These are phyloP conservation scores for Macquaria australasica DNA, from an alignment of 2,113 vertebrate genomes.

Conservation along the genomic window DNA sequence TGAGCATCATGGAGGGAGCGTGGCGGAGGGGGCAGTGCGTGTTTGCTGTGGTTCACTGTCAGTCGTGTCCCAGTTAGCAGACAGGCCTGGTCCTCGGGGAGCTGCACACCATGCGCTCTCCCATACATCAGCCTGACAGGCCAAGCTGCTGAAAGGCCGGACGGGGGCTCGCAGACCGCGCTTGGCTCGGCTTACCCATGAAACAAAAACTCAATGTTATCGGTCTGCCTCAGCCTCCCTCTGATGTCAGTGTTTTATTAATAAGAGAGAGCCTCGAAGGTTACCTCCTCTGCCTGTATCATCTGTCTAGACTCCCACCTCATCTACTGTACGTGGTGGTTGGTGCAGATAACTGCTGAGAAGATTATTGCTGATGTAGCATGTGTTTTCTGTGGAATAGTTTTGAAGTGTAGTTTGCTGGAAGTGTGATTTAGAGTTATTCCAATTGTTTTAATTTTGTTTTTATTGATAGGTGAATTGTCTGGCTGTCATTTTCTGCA, in stretches of 20 bases:
- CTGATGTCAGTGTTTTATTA: conserved; percentile 76
- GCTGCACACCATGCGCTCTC: conserved; percentile 67
- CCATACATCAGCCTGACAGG: conserved; percentile 82
- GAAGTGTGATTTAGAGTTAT: conserved; percentile 21
- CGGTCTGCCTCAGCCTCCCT: conserved; percentile 71
- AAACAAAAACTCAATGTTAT: conserved; percentile 80
- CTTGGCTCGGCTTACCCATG: conserved; percentile 71
- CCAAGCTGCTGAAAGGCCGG: conserved; percentile 77
- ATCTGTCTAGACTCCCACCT: conserved; percentile 75
- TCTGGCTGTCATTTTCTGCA: neutral
- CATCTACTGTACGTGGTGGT: conserved; percentile 30
- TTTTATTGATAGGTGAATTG: conserved; percentile 1
- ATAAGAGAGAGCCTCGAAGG: conserved; percentile 63
- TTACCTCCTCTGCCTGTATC: conserved; percentile 68
- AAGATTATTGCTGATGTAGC: conserved; percentile 18
- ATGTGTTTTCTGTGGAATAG: conserved; percentile 1
- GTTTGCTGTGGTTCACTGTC: conserved; percentile 81
- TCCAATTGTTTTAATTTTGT: neutral
- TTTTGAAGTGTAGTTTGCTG: conserved; percentile 7
- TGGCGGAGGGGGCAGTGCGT: conserved; percentile 56
- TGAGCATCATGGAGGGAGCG: conserved; percentile 50
- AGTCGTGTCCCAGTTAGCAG: conserved; percentile 84
- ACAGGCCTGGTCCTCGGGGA: conserved; percentile 79
- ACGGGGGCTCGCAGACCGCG: conserved; percentile 52
- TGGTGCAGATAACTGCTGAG: conserved; percentile 38